phyloP scores from a whole-genome alignment of 2,113 vertebrate species.

The Microcebus tavaratra region DNA sequence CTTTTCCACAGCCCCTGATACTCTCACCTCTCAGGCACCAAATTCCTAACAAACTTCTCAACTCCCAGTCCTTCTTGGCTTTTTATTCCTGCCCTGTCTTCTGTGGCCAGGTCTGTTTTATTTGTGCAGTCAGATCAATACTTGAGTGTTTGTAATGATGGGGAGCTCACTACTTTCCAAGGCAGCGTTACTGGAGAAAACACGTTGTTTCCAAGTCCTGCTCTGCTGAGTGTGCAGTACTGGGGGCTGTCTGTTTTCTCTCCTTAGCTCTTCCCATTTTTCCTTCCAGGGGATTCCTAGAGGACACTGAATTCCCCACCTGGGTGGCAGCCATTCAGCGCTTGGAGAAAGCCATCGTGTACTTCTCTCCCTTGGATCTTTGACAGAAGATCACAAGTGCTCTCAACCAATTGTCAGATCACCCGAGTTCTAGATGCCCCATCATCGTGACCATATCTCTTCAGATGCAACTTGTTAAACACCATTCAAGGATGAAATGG shows the following conservation, averaged over 20 bases:
- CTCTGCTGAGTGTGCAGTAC: accelerated
- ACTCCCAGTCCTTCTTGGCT: background rate
- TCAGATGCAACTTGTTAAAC: background rate
- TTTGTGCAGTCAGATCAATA: background rate
- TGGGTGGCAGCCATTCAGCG: background rate
- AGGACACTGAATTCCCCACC: background rate
- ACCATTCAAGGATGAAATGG: background rate
- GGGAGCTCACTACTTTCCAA: background rate
- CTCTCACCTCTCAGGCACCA: too few relatives aligned
- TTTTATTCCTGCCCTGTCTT: background rate
- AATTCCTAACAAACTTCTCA: background rate
- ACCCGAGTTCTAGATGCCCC: background rate
- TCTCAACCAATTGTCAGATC: background rate
- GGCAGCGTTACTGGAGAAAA: too few relatives aligned
- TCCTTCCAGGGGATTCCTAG: background rate
- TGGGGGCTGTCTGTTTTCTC: background rate
- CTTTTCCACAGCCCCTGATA: accelerated
- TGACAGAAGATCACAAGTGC: background rate
- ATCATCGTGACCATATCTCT: background rate
- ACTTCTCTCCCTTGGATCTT: background rate
- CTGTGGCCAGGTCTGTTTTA: background rate
- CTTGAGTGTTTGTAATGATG: background rate
- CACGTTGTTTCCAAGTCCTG: background rate
- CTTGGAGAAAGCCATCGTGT: background rate
- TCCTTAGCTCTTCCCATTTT: background rate